These are phyloP conservation scores for Plagodis dolabraria DNA, from an alignment of 2,888 invertebrate genomes.

Conservation along the genomic window DNA sequence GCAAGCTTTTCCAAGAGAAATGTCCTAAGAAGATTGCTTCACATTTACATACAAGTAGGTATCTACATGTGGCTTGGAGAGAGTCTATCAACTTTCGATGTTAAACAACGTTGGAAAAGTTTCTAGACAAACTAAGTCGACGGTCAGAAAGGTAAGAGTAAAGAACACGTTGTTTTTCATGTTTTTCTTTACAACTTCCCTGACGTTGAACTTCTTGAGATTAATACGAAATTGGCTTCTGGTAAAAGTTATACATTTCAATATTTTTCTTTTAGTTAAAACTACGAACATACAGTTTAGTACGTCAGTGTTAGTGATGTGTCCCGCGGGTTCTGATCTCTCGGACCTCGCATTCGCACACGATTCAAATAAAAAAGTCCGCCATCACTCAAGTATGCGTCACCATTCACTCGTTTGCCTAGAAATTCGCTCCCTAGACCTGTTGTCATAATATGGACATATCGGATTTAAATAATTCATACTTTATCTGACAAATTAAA, in stretches of 20 bases:
- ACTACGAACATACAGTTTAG: conserved; percentile 42
- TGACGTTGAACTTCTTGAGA: conserved; percentile 24
- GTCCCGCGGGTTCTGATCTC: conserved; percentile 51
- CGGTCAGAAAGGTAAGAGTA: conserved; percentile 36
- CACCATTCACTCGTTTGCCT: conserved; percentile 79
- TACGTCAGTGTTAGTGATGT: conserved; percentile 54
- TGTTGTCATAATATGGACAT: conserved; percentile 60
- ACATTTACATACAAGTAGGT: conserved; percentile 29
- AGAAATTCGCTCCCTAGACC: conserved; percentile 70
- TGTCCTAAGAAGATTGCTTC: conserved; percentile 34
- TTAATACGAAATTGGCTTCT: conserved; percentile 24
- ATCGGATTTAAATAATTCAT: too few species aligned
- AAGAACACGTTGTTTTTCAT: conserved; percentile 27
- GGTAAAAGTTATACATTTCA: conserved; percentile 26
- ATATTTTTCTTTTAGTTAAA: conserved; percentile 32
- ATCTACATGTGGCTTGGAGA: conserved; percentile 10
- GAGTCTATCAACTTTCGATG: conserved; percentile 31
- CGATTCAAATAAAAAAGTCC: conserved; percentile 85
- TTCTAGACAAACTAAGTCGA: conserved; percentile 31
- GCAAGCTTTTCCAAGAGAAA: conserved; percentile 32
- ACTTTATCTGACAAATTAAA: neutral
- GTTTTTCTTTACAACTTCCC: conserved; percentile 29
- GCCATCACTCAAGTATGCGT: conserved; percentile 84
- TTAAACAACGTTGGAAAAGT: conserved; percentile 30
- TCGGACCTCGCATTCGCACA: conserved; percentile 78